Percentiles rank a stretch among this genome's conserved stretches.
phyloP scores from a whole-genome alignment of 1,140 invertebrate species.

The Periplaneta americana region DNA sequence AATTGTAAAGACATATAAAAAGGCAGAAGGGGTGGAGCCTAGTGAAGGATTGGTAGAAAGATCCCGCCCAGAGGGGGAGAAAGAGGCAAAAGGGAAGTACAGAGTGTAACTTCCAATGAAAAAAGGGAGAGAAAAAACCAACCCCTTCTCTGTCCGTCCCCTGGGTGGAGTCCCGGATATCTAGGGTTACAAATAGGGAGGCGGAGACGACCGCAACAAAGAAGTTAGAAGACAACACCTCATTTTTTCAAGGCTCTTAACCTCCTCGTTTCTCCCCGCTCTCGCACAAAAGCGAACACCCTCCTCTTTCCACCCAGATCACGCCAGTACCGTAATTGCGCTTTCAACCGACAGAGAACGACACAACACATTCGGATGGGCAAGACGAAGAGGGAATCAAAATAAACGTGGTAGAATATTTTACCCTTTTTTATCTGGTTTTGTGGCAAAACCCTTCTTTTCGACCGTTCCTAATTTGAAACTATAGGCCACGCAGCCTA shows the following conservation, averaged over 20 bases:
- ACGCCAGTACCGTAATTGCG: conserved; percentile 14
- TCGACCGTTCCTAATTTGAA: conserved; percentile 15
- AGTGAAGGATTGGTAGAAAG: not conserved
- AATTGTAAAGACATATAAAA: conserved; percentile 12
- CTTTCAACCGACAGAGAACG: conserved; percentile 5
- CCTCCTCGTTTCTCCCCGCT: not conserved
- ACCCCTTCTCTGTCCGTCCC: not conserved
- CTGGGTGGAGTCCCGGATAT: conserved; percentile 4
- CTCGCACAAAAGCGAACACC: not conserved
- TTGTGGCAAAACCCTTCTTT: conserved; percentile 17
- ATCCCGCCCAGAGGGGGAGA: not conserved
- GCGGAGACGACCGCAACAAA: not conserved
- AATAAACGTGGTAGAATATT: conserved; percentile 17
- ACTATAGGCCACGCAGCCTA: not conserved
- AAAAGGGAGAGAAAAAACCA: conserved; percentile 7
- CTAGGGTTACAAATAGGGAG: not conserved
- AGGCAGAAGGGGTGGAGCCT: not conserved
- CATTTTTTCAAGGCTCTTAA: not conserved
- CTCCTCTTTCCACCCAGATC: not conserved
- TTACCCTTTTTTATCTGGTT: conserved; percentile 16
- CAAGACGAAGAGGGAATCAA: conserved; percentile 4
- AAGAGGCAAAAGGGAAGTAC: not conserved
- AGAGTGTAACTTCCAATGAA: not conserved
- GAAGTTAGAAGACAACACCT: not conserved
- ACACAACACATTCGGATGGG: not conserved